Conservation (phyloP, 2,113 vertebrate species). For the Tapirus terrestris region DNA sequence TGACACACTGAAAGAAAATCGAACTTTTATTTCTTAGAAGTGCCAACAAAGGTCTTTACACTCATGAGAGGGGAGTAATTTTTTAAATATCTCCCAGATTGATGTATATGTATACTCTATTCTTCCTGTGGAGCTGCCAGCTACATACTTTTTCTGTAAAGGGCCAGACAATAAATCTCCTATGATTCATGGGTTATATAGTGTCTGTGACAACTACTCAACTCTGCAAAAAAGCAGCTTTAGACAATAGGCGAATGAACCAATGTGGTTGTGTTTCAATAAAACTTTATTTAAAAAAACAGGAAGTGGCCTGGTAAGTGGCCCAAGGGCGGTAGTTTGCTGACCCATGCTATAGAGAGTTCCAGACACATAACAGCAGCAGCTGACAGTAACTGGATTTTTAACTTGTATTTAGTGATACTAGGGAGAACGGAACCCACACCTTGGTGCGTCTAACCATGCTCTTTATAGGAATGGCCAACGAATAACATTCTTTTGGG, state of each 20-base stretch:
- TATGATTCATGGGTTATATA: neutral
- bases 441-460: neutral
- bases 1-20: neutral
- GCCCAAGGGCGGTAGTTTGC: neutral
- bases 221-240: neutral
- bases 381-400: neutral
- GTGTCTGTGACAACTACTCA: neutral
- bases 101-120: neutral
- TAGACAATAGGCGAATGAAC: neutral
- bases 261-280: neutral
- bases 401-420: neutral
- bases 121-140: neutral
- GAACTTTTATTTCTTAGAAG: neutral
- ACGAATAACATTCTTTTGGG: neutral
- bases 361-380: neutral
- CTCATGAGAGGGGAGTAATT: rapidly evolving
- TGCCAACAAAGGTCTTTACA: neutral
- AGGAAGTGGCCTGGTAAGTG: neutral
- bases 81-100: neutral
- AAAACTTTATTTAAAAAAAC: neutral
- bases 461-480: neutral
- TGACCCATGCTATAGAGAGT: neutral
- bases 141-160: neutral
- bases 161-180: neutral
- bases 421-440: neutral